A percentile compares a stretch with the other conserved stretches of the same genome.
phyloP scores from a whole-genome alignment of 2,113 vertebrate genomes.

The Rousettus leschenaultii region DNA sequence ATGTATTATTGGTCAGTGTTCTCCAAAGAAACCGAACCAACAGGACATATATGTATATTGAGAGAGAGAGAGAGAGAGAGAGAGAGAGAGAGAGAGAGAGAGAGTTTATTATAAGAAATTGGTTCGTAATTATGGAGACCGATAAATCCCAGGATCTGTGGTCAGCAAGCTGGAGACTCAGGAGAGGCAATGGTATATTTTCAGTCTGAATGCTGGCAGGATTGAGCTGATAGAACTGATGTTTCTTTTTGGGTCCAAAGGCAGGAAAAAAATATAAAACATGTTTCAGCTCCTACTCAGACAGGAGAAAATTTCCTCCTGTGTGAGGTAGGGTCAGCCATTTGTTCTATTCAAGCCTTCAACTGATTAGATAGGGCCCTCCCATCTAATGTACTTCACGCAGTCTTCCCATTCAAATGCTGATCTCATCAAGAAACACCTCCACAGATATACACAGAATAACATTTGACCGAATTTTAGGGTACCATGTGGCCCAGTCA shows the following conservation, averaged over 20 bases:
- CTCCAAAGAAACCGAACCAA: background rate
- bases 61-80: background rate
- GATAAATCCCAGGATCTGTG: background rate
- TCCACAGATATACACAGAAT: background rate
- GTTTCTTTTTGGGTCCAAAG: background rate
- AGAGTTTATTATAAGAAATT: background rate
- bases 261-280: too few relatives aligned
- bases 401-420: background rate
- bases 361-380: background rate
- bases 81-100: background rate
- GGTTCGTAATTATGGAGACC: background rate
- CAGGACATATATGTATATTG: background rate
- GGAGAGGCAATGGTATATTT: background rate
- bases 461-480: background rate
- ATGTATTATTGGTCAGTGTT: background rate
- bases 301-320: background rate
- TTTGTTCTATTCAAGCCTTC: background rate
- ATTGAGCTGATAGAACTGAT: background rate
- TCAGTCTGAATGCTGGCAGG: background rate
- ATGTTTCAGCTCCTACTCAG: background rate
- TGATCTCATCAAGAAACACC: background rate
- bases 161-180: background rate
- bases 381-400: background rate
- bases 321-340: background rate
- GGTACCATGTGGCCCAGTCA: background rate